These are phyloP conservation scores for Odontocolon sp. DNA, from an alignment of 2,888 invertebrate genomes.

Conservation along the genomic window DNA sequence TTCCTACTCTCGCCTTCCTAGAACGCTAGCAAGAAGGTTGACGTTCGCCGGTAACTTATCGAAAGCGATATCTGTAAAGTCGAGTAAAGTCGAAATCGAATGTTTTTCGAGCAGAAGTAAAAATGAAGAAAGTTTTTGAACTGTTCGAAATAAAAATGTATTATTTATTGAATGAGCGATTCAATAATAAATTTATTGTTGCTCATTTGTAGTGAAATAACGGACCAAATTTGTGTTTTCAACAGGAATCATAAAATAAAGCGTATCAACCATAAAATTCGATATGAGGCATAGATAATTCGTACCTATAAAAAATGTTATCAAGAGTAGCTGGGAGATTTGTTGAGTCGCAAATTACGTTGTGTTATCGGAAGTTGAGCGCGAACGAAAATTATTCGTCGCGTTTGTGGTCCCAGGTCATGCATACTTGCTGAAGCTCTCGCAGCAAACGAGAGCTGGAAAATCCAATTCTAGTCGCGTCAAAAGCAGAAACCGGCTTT, in stretches of 20 bases:
- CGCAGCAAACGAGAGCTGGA: conserved; percentile 16
- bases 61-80: conserved; percentile 1
- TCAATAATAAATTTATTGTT: no score
- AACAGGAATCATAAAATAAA: neutral
- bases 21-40: conserved; percentile 10
- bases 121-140: neutral
- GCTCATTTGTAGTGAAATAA: no score
- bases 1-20: conserved; percentile 9
- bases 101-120: neutral
- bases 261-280: no score
- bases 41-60: conserved; percentile 56
- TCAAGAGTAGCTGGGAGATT: neutral
- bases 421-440: neutral
- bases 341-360: conserved; percentile 19
- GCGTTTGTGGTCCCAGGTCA: neutral
- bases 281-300: neutral
- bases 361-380: neutral
- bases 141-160: no score
- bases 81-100: neutral
- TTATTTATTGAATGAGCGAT: no score
- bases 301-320: neutral
- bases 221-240: neutral
- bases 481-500: conserved; percentile 57
- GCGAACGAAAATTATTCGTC: conserved; percentile 21
- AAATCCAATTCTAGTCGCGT: conserved; percentile 59